Percentiles rank a stretch among this genome's conserved stretches.
phyloP scores from a whole-genome alignment of 2,113 vertebrate genomes.

The Aptenodytes patagonicus region DNA sequence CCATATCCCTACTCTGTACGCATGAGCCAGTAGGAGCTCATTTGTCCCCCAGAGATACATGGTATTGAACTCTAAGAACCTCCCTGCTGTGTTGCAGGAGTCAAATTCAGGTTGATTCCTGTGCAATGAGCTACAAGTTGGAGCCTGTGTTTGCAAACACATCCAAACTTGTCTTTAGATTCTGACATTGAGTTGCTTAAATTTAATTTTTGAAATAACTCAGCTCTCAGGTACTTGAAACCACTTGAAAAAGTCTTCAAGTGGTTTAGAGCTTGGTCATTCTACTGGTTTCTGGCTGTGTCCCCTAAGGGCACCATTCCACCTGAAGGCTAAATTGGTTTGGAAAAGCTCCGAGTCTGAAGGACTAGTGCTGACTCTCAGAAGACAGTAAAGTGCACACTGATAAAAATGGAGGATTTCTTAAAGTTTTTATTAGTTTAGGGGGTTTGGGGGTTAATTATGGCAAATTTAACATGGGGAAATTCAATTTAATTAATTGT shows the following conservation, averaged over 20 bases:
- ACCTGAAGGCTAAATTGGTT: background rate
- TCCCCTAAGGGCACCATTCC: background rate
- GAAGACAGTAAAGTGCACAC: background rate
- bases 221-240: background rate
- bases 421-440: background rate
- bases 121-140: background rate
- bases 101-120: background rate
- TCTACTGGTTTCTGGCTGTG: background rate
- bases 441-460: background rate
- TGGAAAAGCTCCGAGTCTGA: background rate
- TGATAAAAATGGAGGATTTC: background rate
- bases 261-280: background rate
- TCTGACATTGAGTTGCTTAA: background rate
- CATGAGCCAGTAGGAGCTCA: background rate
- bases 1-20: background rate
- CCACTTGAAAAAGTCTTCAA: background rate
- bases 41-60: background rate
- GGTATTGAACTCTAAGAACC: background rate
- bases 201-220: background rate
- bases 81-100: background rate
- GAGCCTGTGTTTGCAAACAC: background rate
- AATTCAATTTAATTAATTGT: background rate
- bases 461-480: background rate
- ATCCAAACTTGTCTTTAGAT: background rate
- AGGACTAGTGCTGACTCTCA: background rate